phyloP scores from a whole-genome alignment of 2,113 vertebrate genomes.

The Acanthochromis polyacanthus region DNA sequence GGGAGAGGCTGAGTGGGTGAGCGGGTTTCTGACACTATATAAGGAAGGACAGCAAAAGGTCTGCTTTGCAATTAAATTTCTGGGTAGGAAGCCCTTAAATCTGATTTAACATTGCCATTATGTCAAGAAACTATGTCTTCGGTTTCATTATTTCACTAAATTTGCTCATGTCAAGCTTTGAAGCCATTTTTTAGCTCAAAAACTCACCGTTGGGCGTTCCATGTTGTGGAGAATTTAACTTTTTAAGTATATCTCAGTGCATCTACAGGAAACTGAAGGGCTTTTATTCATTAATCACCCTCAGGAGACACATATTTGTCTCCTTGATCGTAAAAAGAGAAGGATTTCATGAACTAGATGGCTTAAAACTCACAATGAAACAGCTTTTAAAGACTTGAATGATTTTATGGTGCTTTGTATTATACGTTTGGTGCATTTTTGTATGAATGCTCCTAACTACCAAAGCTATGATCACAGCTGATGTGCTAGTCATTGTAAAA shows the following conservation, averaged over 20 bases:
- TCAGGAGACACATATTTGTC: background rate
- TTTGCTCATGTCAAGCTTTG: background rate
- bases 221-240: too few species aligned
- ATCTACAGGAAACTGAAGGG: background rate
- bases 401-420: background rate
- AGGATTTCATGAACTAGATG: too few species aligned
- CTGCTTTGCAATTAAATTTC: background rate
- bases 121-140: background rate
- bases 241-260: background rate
- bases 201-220: background rate
- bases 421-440: background rate
- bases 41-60: conserved; percentile 7
- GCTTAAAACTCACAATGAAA: too few species aligned
- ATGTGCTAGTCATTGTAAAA: background rate
- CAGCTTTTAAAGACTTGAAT: background rate
- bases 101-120: background rate
- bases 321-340: background rate
- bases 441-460: background rate
- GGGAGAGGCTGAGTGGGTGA: conserved; percentile 13
- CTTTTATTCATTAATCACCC: background rate
- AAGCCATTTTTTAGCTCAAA: background rate
- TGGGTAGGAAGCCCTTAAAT: too few species aligned
- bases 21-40: conserved; percentile 16
- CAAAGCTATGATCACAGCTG: background rate
- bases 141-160: background rate